Conservation (phyloP, 2,113 vertebrate genomes). For the Agelaius tricolor region DNA sequence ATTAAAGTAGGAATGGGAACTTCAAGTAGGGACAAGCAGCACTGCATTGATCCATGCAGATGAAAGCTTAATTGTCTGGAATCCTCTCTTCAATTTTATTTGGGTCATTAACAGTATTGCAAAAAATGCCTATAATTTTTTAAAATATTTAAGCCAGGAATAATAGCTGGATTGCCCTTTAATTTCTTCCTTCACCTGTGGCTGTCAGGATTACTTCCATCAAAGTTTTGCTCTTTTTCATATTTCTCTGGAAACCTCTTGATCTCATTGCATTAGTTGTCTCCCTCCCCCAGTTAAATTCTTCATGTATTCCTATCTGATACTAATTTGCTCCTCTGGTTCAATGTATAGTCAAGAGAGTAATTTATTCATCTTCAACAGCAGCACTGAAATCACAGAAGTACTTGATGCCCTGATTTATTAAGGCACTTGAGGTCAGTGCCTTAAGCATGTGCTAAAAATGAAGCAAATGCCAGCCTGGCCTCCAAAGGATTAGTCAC, state of each 20-base stretch:
- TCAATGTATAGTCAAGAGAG: constrained; percentile 34
- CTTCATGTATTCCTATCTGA: not conserved
- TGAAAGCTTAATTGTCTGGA: not conserved
- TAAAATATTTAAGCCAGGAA: not conserved
- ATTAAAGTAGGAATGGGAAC: not conserved
- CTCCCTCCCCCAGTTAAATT: not conserved
- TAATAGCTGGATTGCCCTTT: not conserved
- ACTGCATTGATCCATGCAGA: not conserved
- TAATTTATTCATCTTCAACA: constrained; percentile 25
- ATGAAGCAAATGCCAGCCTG: not conserved
- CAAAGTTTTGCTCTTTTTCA: not conserved
- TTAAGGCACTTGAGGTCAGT: constrained; percentile 46
- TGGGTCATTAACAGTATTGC: not conserved
- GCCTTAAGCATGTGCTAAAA: constrained; percentile 48
- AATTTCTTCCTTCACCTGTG: constrained; percentile 8
- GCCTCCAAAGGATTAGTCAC: constrained; percentile 21
- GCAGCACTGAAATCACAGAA: constrained; percentile 31
- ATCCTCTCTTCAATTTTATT: not conserved
- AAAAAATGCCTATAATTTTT: not conserved
- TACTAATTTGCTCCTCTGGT: constrained; percentile 30
- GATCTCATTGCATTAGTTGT: not conserved
- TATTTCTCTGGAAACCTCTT: constrained; percentile 26
- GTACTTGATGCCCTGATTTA: constrained; percentile 51
- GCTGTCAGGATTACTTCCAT: not conserved
- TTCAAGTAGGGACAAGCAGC: not conserved